These are phyloP conservation scores for Caenorhabditis elegans DNA, from an alignment of 1,140 invertebrate species.

Conservation along the genomic window DNA sequence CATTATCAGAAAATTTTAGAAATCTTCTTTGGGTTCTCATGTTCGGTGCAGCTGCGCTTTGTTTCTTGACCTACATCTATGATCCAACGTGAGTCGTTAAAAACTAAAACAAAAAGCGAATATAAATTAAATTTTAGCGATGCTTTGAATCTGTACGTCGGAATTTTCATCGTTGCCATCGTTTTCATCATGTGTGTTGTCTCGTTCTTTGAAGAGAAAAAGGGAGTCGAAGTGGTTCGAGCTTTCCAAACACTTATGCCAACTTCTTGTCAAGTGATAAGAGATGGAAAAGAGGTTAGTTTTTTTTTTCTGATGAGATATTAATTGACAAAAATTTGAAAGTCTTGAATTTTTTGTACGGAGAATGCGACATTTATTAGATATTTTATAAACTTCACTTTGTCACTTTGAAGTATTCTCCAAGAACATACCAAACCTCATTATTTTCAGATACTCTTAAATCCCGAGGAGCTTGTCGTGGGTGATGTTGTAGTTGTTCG, in stretches of 20 bases:
- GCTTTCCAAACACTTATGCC: constrained; percentile 41
- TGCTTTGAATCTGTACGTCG: constrained; percentile 45
- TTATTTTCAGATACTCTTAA: background rate
- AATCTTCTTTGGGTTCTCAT: constrained; percentile 49
- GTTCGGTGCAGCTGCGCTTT: constrained; percentile 41
- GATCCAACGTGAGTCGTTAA: constrained; percentile 34
- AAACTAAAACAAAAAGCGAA: background rate
- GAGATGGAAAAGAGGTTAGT: constrained; percentile 36
- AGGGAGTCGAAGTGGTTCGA: constrained; percentile 45
- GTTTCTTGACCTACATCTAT: constrained; percentile 45
- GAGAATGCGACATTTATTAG: too few relatives aligned
- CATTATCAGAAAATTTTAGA: background rate
- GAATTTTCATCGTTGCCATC: constrained; percentile 43
- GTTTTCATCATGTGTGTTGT: constrained; percentile 50
- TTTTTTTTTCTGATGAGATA: too few relatives aligned
- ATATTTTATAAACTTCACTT: too few relatives aligned
- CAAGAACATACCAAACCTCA: too few relatives aligned
- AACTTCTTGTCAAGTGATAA: constrained; percentile 46
- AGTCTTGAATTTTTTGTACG: too few relatives aligned
- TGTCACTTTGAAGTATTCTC: too few relatives aligned
- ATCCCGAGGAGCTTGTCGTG: constrained; percentile 56
- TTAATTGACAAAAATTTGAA: too few relatives aligned
- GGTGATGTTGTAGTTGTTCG: constrained; percentile 59
- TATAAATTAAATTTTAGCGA: constrained; percentile 24
- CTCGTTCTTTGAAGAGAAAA: constrained; percentile 49